Percentiles rank a stretch among this genome's conserved stretches.
Evolutionary conservation across 2,113 vertebrate genomes (phyloP).

Genomic region (Perognathus longimembris): DNA sequence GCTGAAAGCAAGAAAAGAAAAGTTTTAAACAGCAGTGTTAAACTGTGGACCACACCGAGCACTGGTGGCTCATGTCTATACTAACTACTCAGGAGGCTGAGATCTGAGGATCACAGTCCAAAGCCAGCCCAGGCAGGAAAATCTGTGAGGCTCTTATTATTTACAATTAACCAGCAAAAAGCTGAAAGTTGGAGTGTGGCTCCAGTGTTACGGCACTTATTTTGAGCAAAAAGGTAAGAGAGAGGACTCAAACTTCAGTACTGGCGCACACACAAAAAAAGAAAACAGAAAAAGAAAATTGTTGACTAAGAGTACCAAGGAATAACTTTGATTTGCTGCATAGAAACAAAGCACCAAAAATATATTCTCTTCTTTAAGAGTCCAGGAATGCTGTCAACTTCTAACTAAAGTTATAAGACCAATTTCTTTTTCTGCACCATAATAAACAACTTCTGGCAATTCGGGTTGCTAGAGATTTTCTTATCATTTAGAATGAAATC

Average conservation of each 20-base stretch:
- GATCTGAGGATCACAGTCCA: too few species aligned
- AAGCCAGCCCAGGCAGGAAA: too few species aligned
- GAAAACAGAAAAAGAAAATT: not conserved
- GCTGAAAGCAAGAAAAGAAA: not conserved
- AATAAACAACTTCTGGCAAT: not conserved
- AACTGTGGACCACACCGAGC: not conserved
- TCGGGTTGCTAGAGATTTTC: not conserved
- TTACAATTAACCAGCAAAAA: too few species aligned
- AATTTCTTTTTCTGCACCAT: not conserved
- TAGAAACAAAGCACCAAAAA: not conserved
- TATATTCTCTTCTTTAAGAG: not conserved
- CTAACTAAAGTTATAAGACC: not conserved
- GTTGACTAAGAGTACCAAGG: too few species aligned
- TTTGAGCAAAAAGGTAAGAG: not conserved
- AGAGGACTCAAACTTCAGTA: not conserved
- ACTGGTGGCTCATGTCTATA: too few species aligned
- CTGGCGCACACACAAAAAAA: too few species aligned
- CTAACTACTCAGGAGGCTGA: too few species aligned
- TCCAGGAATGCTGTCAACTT: not conserved
- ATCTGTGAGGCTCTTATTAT: too few species aligned
- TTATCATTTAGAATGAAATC: constrained; percentile 43
- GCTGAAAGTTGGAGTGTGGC: too few species aligned
- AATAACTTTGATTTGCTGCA: not conserved
- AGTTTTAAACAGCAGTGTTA: not conserved
- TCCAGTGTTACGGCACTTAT: too few species aligned